Conservation (phyloP, 2,797 vertebrate species). For the Gadopsis marmoratus region DNA sequence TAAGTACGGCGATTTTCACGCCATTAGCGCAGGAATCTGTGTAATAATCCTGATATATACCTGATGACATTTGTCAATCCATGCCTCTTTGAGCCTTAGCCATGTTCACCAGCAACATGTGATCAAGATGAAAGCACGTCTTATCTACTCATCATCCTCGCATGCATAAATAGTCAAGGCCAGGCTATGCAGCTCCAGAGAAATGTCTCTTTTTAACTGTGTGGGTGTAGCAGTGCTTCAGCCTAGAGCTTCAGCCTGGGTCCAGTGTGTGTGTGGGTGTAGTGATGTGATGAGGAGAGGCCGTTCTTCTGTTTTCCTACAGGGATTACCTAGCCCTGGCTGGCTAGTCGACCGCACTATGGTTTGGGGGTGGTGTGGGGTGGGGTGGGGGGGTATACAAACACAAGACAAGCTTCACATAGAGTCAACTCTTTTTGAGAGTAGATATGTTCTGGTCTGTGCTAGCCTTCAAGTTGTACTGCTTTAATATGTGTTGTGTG, state of each 20-base stretch:
- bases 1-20: conserved; percentile 3
- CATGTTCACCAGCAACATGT: background rate
- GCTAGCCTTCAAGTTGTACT: conserved; percentile 1
- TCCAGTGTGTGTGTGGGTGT: conserved; percentile 60
- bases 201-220: conserved; percentile 52
- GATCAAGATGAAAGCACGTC: conserved; percentile 21
- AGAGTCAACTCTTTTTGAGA: conserved; percentile 28
- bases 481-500: conserved; percentile 8
- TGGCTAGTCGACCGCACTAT: conserved; percentile 50
- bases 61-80: background rate
- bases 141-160: conserved; percentile 17
- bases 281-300: conserved; percentile 61
- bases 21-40: background rate
- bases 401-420: conserved; percentile 35
- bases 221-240: conserved; percentile 65
- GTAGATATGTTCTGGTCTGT: conserved; percentile 5
- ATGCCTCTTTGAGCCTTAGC: background rate
- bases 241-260: conserved; percentile 52
- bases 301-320: conserved; percentile 70
- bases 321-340: conserved; percentile 67
- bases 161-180: conserved; percentile 15
- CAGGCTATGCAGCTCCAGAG: conserved; percentile 36
- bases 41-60: conserved; percentile 11
- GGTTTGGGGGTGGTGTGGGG: conserved; percentile 37
- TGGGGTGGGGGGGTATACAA: conserved; percentile 52